Evolutionary conservation across 2,888 invertebrate genomes (phyloP).

Genomic region (Morpho deidamia): DNA sequence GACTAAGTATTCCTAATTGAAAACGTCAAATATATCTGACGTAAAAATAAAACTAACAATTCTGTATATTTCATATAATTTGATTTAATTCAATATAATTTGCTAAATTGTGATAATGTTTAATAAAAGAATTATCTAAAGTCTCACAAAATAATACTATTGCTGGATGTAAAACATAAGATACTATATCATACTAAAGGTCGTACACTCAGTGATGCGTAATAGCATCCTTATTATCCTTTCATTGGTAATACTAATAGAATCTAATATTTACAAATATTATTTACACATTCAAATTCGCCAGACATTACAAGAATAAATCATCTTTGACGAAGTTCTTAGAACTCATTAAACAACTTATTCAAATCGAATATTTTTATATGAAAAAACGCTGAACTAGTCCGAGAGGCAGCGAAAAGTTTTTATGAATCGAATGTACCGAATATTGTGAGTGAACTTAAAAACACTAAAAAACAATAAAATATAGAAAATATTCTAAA

Average conservation of each 20-base stretch:
- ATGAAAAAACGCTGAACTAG: not conserved
- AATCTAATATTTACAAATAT: constrained; percentile 52
- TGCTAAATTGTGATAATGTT: constrained; percentile 11
- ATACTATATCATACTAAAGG: constrained; percentile 48
- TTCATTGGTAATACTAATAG: constrained; percentile 60
- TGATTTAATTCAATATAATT: constrained; percentile 20
- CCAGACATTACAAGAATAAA: constrained; percentile 8
- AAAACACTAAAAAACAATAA: no score
- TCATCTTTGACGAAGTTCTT: constrained; percentile 15
- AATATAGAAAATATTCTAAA: no score
- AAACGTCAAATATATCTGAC: constrained; percentile 2
- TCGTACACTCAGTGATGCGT: constrained; percentile 46
- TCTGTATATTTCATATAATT: no score
- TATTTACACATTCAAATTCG: constrained; percentile 42
- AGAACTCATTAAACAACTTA: constrained; percentile 16
- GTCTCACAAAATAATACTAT: constrained; percentile 19
- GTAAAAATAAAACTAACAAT: constrained; percentile 18
- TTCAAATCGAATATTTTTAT: not conserved
- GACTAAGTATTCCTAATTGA: constrained; percentile 37
- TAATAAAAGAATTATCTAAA: constrained; percentile 7
- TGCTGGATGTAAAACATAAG: constrained; percentile 17
- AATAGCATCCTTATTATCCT: constrained; percentile 50
- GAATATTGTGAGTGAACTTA: no score
- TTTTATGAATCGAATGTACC: no score
- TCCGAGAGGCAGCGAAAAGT: not conserved